Conservation (phyloP, 2,113 vertebrate species). For the Carassius auratus region DNA sequence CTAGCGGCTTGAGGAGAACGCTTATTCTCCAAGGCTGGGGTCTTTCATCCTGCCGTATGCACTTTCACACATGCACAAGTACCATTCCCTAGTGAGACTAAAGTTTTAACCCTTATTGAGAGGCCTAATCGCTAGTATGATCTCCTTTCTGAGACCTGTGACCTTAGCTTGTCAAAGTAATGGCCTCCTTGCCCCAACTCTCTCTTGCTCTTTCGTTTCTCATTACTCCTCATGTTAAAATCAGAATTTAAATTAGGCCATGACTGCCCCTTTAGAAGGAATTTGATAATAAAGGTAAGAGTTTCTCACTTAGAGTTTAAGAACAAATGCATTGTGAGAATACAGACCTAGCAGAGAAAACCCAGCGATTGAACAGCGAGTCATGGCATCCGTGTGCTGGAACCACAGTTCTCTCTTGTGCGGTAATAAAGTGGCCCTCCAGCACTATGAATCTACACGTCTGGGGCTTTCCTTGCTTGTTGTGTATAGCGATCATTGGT, state of each 20-base stretch:
- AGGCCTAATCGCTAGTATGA: conserved; percentile 71
- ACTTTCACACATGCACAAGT: conserved; percentile 18
- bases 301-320: conserved; percentile 35
- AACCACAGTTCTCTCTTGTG: conserved; percentile 57
- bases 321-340: neutral
- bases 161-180: conserved; percentile 74
- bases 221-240: neutral
- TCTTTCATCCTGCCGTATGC: neutral
- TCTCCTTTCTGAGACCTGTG: conserved; percentile 73
- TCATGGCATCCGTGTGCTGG: conserved; percentile 7
- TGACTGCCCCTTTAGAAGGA: neutral
- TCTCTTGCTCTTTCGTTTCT: conserved; percentile 40
- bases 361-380: conserved; percentile 59
- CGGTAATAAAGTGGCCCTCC: conserved; percentile 70
- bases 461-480: conserved; percentile 74
- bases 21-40: conserved; percentile 1
- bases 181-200: conserved; percentile 64
- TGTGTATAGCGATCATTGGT: conserved; percentile 71
- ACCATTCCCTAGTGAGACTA: conserved; percentile 47
- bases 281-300: neutral
- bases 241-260: neutral
- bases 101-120: conserved; percentile 60
- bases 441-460: conserved; percentile 75
- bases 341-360: conserved; percentile 9
- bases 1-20: neutral